Conservation (phyloP, 2,797 vertebrate genomes). For the Potorous gilbertii region DNA sequence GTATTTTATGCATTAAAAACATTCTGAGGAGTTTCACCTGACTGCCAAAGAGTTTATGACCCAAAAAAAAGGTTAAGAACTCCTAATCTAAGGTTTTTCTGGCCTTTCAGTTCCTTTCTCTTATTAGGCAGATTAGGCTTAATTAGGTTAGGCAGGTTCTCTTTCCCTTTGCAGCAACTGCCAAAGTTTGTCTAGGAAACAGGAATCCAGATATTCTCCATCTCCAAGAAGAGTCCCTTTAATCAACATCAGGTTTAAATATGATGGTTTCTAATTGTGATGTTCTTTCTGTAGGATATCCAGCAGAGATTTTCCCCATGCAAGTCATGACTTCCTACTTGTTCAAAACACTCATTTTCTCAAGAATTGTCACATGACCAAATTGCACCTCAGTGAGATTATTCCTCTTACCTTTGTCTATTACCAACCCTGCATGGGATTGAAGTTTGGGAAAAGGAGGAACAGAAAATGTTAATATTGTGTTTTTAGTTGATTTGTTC, state of each 20-base stretch:
- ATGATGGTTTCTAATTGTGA: not conserved
- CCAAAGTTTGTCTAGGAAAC: not conserved
- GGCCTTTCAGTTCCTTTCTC: not conserved
- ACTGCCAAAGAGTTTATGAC: not conserved
- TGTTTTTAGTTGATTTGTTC: slow-evolving; percentile 21
- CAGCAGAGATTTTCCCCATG: not conserved
- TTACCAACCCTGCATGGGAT: not conserved
- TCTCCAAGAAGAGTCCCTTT: not conserved
- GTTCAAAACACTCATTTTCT: not conserved
- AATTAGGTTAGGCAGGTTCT: not conserved
- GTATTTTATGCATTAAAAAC: not conserved
- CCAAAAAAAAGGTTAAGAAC: not conserved
- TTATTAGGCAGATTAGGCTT: not conserved
- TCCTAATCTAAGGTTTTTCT: not conserved
- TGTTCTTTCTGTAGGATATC: not conserved
- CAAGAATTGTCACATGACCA: not conserved
- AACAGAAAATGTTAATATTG: not conserved
- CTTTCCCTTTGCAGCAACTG: not conserved
- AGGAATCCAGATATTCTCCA: not conserved
- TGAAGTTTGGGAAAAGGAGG: not conserved
- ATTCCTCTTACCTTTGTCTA: not conserved
- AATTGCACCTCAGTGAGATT: not conserved
- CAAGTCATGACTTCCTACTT: not conserved
- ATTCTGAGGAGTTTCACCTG: not conserved
- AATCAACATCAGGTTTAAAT: not conserved